Base-by-base conservation (phyloP, 2,888 invertebrate genomes). In the Cheiracanthium punctorium region DNA sequence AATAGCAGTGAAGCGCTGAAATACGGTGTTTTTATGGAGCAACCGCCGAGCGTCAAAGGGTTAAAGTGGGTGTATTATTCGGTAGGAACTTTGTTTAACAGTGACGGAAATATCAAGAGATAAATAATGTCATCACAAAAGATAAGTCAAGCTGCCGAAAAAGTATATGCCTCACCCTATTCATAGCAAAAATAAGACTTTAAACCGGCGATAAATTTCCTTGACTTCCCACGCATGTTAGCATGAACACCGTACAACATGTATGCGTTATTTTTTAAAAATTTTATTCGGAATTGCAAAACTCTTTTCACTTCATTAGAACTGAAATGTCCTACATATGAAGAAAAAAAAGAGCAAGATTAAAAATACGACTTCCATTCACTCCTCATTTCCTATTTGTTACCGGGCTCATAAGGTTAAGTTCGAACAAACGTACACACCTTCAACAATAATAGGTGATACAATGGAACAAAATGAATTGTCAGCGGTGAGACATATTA, bases 201-300 rank as follows among this genome's bases (percentile, higher is more conserved):
- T 7, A 37, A 67, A 65, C 4, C 24, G 12, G 17, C 17, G n/a
- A 67, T 67, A 67, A 67, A 67, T 67, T 32, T 65, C 0, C 67
- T 29, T 12, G n/a, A 65, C 65, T 29, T 65, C 67, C 67, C 67
- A 30, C 67, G 10, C 67, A 67, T 33, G 67, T n/a, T 28, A 67
- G 17, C 32, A 12, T 24, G n/a, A 20, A 17, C n/a, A 67, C 33
- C 30, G 32, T n/a, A n/a, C n/a, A n/a, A n/a, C n/a, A n/a, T n/a
- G n/a, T n/a, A n/a, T n/a, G n/a, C n/a, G n/a, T n/a, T n/a, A n/a
- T n/a, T n/a, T n/a, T n/a, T n/a, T n/a, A n/a, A n/a, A n/a, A n/a
- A n/a, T n/a, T n/a, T n/a, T n/a, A n/a, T n/a, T n/a, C n/a, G n/a
- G n/a, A n/a, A n/a, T n/a, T n/a, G n/a, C n/a, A 32, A 14, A 67